Evolutionary conservation across 2,113 vertebrate genomes (phyloP).

Genomic region (Tapirus terrestris): DNA sequence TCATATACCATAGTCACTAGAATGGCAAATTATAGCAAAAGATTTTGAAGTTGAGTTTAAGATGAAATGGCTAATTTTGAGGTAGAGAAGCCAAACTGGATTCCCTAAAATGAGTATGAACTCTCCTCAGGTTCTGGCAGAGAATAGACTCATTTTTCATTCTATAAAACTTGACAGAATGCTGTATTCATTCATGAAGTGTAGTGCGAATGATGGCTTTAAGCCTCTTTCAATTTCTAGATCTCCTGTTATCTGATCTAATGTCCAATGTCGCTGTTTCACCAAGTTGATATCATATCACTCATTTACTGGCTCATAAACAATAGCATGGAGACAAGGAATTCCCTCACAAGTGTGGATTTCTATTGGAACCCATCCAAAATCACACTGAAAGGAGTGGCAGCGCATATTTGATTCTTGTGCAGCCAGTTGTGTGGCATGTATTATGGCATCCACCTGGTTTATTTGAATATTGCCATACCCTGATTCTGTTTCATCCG

Average conservation of each 20-base stretch:
- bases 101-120: constrained; percentile 62
- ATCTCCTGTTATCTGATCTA: constrained; percentile 64
- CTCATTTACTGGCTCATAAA: constrained; percentile 62
- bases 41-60: constrained; percentile 49
- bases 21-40: constrained; percentile 37
- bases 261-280: constrained; percentile 64
- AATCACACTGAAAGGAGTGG: background rate
- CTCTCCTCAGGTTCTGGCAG: constrained; percentile 63
- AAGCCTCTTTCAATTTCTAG: constrained; percentile 66
- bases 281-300: constrained; percentile 41
- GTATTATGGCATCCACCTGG: background rate
- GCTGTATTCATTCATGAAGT: constrained; percentile 75
- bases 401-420: background rate
- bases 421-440: background rate
- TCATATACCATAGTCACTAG: background rate
- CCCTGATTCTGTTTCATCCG: background rate
- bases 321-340: constrained; percentile 12
- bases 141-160: constrained; percentile 78
- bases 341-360: background rate
- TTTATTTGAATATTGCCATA: background rate
- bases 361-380: background rate
- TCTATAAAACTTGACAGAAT: constrained; percentile 73
- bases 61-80: constrained; percentile 67
- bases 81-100: constrained; percentile 39
- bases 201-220: background rate